Conservation (phyloP, 2,797 vertebrate species). For the Tiaroga cobitis region DNA sequence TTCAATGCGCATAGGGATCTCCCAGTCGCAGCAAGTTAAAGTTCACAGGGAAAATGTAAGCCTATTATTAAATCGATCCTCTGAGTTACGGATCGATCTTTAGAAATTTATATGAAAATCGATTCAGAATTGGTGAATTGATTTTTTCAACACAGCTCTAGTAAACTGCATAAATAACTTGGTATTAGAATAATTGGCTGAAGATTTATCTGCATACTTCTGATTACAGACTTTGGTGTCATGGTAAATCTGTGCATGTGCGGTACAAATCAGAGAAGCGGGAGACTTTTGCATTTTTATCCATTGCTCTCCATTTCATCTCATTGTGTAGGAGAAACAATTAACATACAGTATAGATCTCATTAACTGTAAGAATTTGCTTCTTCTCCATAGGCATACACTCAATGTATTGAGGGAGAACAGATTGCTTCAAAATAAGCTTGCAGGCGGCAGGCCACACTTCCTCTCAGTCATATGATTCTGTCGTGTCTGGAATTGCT, state of each 20-base stretch:
- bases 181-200: background rate
- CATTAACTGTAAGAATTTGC: background rate
- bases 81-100: no score
- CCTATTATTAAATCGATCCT: no score
- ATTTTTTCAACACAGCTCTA: no score
- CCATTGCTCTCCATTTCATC: background rate
- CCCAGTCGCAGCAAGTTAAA: no score
- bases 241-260: background rate
- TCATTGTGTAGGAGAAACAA: background rate
- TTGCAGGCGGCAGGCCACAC: background rate
- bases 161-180: background rate
- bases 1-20: no score
- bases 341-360: background rate
- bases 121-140: no score
- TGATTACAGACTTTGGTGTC: background rate
- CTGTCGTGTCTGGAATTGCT: conserved; percentile 13
- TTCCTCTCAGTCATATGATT: conserved; percentile 30
- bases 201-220: background rate
- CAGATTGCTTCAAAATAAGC: conserved; percentile 8
- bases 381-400: background rate
- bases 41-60: no score
- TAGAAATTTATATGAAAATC: no score
- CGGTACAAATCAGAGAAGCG: background rate
- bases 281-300: background rate
- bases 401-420: background rate